A percentile compares a stretch with the other conserved stretches of the same genome.
Conservation (phyloP, 2,113 vertebrate genomes). For the Pyrgilauda ruficollis region DNA sequence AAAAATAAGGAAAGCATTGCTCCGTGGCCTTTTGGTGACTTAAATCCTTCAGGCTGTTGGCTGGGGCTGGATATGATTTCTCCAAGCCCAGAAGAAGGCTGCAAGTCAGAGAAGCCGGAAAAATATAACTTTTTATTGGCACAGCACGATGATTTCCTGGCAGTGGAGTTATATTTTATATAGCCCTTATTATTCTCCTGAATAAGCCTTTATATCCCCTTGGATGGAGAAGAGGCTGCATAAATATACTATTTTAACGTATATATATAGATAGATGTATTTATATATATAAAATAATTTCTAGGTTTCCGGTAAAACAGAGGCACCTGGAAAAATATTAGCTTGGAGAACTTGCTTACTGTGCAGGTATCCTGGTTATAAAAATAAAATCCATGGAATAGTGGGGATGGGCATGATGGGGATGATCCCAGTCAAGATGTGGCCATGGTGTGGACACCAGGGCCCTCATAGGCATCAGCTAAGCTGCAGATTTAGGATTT, state of each 20-base stretch:
- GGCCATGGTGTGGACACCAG: accelerated
- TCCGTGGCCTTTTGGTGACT: background rate
- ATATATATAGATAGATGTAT: background rate
- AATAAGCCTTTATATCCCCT: slow-evolving; percentile 59
- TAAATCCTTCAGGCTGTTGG: background rate
- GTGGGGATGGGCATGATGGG: background rate
- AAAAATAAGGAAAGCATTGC: background rate
- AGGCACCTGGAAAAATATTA: slow-evolving; percentile 31
- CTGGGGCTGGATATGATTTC: background rate
- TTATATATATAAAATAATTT: background rate
- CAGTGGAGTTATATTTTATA: slow-evolving; percentile 38
- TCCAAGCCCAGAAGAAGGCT: background rate
- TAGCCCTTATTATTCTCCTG: slow-evolving; percentile 49
- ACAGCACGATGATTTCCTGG: slow-evolving; percentile 36
- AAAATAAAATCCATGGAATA: background rate
- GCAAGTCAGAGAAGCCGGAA: slow-evolving; percentile 31
- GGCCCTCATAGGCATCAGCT: background rate
- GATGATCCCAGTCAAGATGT: background rate
- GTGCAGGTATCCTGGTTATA: background rate
- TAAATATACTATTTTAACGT: background rate
- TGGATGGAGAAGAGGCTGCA: slow-evolving; percentile 22
- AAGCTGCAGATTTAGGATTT: background rate
- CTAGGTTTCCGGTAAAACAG: background rate
- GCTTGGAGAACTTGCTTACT: background rate
- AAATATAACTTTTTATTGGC: slow-evolving; percentile 53